Evolutionary conservation across 2,797 vertebrate species (phyloP).

Genomic region (Otolemur crassicaudatus): DNA sequence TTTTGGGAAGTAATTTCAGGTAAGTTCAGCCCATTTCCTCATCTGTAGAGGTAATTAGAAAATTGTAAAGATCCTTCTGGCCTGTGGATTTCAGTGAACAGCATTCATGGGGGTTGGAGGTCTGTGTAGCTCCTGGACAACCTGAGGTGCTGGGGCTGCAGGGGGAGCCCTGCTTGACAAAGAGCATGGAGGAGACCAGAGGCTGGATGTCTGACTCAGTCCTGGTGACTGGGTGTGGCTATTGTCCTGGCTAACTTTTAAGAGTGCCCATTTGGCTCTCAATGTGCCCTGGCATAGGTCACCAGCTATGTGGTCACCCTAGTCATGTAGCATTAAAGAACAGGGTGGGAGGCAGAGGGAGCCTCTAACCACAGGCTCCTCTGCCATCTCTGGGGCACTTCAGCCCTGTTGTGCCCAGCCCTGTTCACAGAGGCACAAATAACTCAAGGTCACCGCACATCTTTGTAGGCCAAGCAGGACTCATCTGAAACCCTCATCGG

Average conservation of each 20-base stretch:
- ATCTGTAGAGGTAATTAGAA: not conserved
- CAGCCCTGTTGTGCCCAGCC: not conserved
- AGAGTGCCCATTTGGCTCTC: not conserved
- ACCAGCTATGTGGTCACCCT: not conserved
- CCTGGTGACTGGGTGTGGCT: accelerated
- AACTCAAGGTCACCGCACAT: not conserved
- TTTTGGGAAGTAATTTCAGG: not conserved
- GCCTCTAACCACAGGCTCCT: not conserved
- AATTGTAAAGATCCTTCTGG: not conserved
- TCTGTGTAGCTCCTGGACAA: not conserved
- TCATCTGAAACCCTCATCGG: not conserved
- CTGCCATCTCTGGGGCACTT: accelerated
- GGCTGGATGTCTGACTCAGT: not conserved
- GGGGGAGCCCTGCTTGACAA: not conserved
- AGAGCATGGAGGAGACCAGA: accelerated
- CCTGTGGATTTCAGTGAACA: not conserved
- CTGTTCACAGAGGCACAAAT: not conserved
- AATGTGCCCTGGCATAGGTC: accelerated
- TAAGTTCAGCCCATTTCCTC: not conserved
- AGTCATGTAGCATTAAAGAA: not conserved
- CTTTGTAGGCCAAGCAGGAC: not conserved
- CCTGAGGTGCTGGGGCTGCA: not conserved
- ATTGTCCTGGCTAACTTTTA: not conserved
- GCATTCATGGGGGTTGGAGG: not conserved
- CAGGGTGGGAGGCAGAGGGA: not conserved